These are phyloP conservation scores for Botia kubotai DNA, from an alignment of 2,797 vertebrate species.

Conservation along the genomic window DNA sequence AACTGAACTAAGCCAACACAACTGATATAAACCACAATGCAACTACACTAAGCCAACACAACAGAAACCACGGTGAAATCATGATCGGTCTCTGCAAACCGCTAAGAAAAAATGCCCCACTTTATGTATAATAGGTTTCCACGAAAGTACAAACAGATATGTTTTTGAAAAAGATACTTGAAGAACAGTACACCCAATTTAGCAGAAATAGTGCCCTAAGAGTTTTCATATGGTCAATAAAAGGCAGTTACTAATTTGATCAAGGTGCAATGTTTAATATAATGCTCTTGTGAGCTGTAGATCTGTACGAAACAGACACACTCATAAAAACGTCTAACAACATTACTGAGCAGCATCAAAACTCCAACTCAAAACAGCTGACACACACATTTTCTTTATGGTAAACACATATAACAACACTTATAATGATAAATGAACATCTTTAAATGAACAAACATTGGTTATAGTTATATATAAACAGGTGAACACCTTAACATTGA, in stretches of 20 bases:
- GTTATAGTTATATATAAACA: too few relatives aligned
- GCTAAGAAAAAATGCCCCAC: too few relatives aligned
- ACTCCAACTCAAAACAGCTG: constrained; percentile 22
- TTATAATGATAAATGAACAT: background rate
- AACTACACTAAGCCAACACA: background rate
- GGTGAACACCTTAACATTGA: too few relatives aligned
- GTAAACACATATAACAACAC: constrained; percentile 10
- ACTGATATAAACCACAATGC: background rate
- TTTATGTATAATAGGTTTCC: too few relatives aligned
- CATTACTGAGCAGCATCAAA: constrained; percentile 16
- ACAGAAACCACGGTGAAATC: too few relatives aligned
- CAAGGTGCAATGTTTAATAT: constrained; percentile 28
- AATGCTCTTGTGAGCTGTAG: constrained; percentile 3
- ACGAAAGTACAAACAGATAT: too few relatives aligned
- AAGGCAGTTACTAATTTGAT: constrained; percentile 7
- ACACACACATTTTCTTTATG: constrained; percentile 1
- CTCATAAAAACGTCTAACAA: constrained; percentile 20
- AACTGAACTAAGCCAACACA: background rate
- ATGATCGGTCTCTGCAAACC: too few relatives aligned
- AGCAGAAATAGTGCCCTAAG: constrained; percentile 4
- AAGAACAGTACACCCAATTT: constrained; percentile 12
- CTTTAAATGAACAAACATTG: too few relatives aligned
- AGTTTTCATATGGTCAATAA: constrained; percentile 12
- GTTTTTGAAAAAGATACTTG: too few relatives aligned
- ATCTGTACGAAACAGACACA: constrained; percentile 26